A percentile compares a stretch with the other conserved stretches of the same genome.
phyloP scores from a whole-genome alignment of 1,140 invertebrate genomes.

The Drosophila bocqueti region DNA sequence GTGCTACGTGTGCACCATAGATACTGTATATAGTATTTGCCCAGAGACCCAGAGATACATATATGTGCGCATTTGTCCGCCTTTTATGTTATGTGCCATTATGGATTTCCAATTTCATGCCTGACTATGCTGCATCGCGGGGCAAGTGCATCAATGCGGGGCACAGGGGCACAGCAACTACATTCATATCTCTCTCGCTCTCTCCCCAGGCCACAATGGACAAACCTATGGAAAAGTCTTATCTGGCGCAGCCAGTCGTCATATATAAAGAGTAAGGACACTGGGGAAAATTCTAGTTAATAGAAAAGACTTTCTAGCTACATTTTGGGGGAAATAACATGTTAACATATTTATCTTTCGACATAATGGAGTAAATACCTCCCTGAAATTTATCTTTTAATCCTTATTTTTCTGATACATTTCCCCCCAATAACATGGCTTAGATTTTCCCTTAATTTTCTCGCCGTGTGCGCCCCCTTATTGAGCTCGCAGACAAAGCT shows the following conservation, averaged over 20 bases:
- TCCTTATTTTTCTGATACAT: not conserved
- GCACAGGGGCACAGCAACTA: not conserved
- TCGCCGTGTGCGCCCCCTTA: not conserved
- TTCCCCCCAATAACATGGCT: not conserved
- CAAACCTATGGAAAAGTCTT: conserved; percentile 8
- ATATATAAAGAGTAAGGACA: not conserved
- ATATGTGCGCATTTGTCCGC: conserved; percentile 20
- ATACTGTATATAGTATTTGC: no score
- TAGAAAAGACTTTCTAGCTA: not conserved
- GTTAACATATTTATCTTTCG: no score
- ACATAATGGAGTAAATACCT: not conserved
- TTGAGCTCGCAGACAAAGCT: conserved; percentile 4
- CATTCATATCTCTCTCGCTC: conserved; percentile 12
- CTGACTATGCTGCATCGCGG: conserved; percentile 47
- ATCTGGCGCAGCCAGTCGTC: conserved; percentile 11
- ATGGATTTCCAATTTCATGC: conserved; percentile 81
- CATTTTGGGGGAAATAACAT: not conserved
- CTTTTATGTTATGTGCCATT: conserved; percentile 53
- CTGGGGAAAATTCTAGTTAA: not conserved
- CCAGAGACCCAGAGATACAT: not conserved
- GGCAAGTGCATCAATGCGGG: conserved; percentile 51
- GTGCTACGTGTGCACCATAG: no score
- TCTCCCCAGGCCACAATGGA: conserved; percentile 3
- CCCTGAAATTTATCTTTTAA: no score
- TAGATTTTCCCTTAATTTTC: not conserved